Percentiles rank a stretch among this genome's conserved stretches.
These are phyloP conservation scores for Disparrhopalites patrizii DNA, from an alignment of 2,888 invertebrate species.

Conservation along the genomic window DNA sequence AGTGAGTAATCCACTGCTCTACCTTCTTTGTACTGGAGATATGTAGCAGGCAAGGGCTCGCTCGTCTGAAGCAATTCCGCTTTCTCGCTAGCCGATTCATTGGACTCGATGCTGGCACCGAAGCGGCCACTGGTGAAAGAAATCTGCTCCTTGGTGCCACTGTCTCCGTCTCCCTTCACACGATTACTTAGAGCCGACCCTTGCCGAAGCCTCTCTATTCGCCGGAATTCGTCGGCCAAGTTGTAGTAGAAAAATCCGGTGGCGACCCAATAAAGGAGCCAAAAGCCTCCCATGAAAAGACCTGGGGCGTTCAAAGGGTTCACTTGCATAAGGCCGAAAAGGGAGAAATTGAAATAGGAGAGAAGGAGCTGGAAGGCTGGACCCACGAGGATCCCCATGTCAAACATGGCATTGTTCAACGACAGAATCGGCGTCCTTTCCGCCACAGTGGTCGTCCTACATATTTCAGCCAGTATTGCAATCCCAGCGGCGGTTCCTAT, in stretches of 20 bases:
- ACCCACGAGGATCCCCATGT: slow-evolving; percentile 53
- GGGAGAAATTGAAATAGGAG: slow-evolving; percentile 37
- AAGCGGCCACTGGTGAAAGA: no score
- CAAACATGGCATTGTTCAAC: slow-evolving; percentile 52
- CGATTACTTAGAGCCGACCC: no score
- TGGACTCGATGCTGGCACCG: no score
- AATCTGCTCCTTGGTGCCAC: neutral
- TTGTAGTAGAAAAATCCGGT: slow-evolving; percentile 41
- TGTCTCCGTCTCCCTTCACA: neutral
- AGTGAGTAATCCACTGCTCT: no score
- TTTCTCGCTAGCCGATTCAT: no score
- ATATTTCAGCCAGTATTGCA: slow-evolving; percentile 53
- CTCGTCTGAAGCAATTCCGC: no score
- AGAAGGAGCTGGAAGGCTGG: slow-evolving; percentile 53
- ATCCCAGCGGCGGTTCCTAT: slow-evolving; percentile 38
- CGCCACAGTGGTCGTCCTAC: slow-evolving; percentile 51
- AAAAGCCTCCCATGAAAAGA: slow-evolving; percentile 52
- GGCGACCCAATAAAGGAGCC: slow-evolving; percentile 48
- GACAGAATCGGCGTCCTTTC: slow-evolving; percentile 52
- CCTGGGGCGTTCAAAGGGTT: slow-evolving; percentile 53
- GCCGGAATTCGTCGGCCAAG: slow-evolving; percentile 27
- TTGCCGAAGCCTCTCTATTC: neutral
- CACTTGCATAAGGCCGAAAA: slow-evolving; percentile 50
- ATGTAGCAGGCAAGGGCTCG: no score
- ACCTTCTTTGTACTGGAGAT: no score